Evolutionary conservation across 2,888 invertebrate species (phyloP), one percentile per base, ranked within the genome.

Genomic region (Acanthopleura granulata): DNA sequence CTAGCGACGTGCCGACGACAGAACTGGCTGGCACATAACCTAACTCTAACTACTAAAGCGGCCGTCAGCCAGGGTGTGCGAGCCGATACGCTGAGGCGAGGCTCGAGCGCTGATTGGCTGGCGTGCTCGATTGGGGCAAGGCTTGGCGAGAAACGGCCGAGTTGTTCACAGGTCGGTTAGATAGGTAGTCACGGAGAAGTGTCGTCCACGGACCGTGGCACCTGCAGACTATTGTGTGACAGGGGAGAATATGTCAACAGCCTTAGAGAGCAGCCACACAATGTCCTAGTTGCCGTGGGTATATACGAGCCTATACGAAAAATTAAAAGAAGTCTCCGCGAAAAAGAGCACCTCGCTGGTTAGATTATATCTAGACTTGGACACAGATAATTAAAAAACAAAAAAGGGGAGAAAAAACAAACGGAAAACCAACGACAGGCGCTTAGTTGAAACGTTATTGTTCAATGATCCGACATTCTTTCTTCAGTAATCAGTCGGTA

Each of bases 101-200:
- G 16, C 22, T 15, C 66, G 30, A 18, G 15, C 25, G 22, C 61
- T 73, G 73, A 73, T 73, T 73, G 73, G 73, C 73, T 73, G 73
- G 16, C 61, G 16, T 3, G 25, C 16, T 62, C n/a, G 73, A 51
- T 73, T 27, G 62, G 49, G 62, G 66, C 73, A 61, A 62, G 61
- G 27, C 73, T 22, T 27, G 62, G 73, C 62, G 73, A 29, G 61
- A 73, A 73, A 62, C 29, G 30, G 62, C 30, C 29, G 30, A 40
- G 72, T 72, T 50, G 25, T 25, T 72, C 27, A 29, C 72, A 29
- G 50, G 51, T 72, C 22, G 25, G 15, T n/a, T 12, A 11, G 51
- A 49, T 72, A 51, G 50, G 49, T 72, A 72, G 22, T 51, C 22
- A 51, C 51, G n/a, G 72, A 49, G 25, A 50, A 27, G 72, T 72